A percentile compares a stretch with the other conserved stretches of the same genome.
Conservation (phyloP, 2,797 vertebrate species). For the Spheniscus humboldti region DNA sequence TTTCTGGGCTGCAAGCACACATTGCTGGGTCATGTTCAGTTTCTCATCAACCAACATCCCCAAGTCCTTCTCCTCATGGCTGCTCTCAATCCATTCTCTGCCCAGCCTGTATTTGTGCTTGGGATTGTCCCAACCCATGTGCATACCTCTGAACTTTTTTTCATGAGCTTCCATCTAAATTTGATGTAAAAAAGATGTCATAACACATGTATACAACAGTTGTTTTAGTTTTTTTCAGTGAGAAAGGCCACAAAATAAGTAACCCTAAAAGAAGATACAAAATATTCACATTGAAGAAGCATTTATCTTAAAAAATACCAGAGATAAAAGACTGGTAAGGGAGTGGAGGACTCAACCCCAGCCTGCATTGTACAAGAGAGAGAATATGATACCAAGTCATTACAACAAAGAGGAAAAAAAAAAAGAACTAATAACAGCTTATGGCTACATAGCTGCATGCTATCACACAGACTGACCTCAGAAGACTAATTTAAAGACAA, state of each 20-base stretch:
- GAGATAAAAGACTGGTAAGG: background rate
- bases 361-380: background rate
- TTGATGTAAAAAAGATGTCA: background rate
- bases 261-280: background rate
- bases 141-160: background rate
- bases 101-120: no score
- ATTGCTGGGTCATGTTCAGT: no score
- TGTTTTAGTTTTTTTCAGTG: background rate
- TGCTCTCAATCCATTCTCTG: no score
- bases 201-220: background rate
- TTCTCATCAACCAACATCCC: no score
- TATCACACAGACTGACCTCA: background rate
- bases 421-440: background rate
- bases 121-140: no score
- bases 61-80: no score
- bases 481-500: background rate
- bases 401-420: rapidly evolving
- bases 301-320: background rate
- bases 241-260: background rate
- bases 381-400: background rate
- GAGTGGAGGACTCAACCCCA: background rate
- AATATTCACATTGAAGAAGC: background rate
- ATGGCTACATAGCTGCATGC: background rate
- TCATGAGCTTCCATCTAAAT: background rate
- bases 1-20: no score